Percentiles rank a stretch among this genome's conserved stretches.
Conservation (phyloP, 2,797 vertebrate genomes). For the Sciurus vulgaris region DNA sequence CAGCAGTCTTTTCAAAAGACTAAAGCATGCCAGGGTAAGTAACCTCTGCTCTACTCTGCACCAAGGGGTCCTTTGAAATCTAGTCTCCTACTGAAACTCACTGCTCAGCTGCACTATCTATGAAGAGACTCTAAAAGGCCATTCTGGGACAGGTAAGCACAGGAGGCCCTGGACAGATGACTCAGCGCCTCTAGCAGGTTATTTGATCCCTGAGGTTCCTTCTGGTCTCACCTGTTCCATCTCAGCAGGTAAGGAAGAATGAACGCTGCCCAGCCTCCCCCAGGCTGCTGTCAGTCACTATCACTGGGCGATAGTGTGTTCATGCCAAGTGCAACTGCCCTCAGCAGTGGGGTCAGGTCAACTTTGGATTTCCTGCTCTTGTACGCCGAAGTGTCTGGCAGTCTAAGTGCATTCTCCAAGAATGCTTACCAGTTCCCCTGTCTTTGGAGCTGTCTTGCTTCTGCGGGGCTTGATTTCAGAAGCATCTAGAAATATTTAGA, state of each 20-base stretch:
- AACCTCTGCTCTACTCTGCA: background rate
- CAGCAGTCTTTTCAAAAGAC: slow-evolving; percentile 66
- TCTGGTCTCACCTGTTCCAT: background rate
- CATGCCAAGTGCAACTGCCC: background rate
- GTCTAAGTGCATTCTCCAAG: background rate
- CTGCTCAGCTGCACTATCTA: background rate
- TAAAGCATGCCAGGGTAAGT: background rate
- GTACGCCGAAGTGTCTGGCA: background rate
- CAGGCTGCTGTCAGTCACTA: slow-evolving; percentile 30
- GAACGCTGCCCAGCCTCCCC: background rate
- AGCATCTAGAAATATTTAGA: slow-evolving; percentile 36
- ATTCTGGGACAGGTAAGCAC: background rate
- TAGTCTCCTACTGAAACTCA: background rate
- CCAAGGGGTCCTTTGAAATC: slow-evolving; percentile 72
- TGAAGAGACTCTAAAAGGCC: slow-evolving; percentile 43
- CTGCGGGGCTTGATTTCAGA: background rate
- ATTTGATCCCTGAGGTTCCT: slow-evolving; percentile 17
- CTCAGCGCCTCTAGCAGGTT: background rate
- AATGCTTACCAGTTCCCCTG: background rate
- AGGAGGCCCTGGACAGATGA: background rate
- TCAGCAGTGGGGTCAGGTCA: background rate
- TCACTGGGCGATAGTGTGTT: background rate
- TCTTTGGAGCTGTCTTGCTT: background rate
- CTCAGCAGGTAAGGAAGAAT: slow-evolving; percentile 34
- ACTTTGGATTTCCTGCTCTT: background rate